These are phyloP conservation scores for Rattus norvegicus DNA, from an alignment of 2,113 vertebrate species.

Conservation along the genomic window GRCr8 NC_086029.1:69493001-69493500, in stretches of 20 bases:
- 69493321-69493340: neutral
- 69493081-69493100: neutral
- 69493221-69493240: neutral
- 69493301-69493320: neutral
- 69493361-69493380: neutral
- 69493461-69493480: neutral
- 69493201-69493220: neutral
- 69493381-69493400: neutral
- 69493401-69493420: neutral
- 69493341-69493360: neutral
- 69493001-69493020: neutral
- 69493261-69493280: no score
- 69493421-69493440: neutral
- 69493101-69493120: neutral
- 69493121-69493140: no score
- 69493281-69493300: neutral
- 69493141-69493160: neutral
- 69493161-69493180: no score
- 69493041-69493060: neutral
- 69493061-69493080: neutral
- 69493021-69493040: neutral
- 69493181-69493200: neutral
- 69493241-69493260: neutral
- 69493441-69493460: neutral
- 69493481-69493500: neutral